Evolutionary conservation across 2,888 invertebrate species (phyloP), one percentile per base, ranked within the genome.

Genomic region (Chaitophorus viminalis): DNA sequence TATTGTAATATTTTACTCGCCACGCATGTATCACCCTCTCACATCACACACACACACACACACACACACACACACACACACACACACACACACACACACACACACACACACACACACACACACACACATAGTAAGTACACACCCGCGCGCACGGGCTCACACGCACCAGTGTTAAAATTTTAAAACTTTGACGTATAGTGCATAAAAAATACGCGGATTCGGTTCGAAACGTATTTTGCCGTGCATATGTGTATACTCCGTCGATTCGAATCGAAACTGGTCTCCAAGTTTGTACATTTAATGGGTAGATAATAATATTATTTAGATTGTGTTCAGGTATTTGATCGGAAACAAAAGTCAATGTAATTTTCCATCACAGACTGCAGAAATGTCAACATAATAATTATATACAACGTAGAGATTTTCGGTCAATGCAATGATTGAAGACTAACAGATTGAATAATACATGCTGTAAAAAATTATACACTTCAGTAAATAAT

Each of bases 1-100:
- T 72, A 86, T 86, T 78, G 86, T 86, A 54, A 78, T n/a, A n/a
- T 72, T 86, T 70, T 39, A 86, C 72, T 77, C 70, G 86, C 78
- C 78, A 86, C 78, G n/a, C 78, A 54, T 46, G n/a, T 77, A 46
- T 68, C 65, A 60, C 75, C 75, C 36, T 74, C 60, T n/a, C n/a
- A n/a, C n/a, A n/a, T n/a, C 76, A 75, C 21, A 75, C 29, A 8
- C 52, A 39, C 25, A 75, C 60, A 21, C 77, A 1, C 29, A 46
- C 76, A 76, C 76, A 29, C 46, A 46, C n/a, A 76, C 46, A 29
- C 5, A 25, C 8, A 78, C 17, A 33, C 72, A 18, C 33, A 6
- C 33, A 17, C 76, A 75, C 21, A 75, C 29, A 8, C 52, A 39
- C 76, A 75, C 21, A 75, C 29, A 8, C 52, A 39, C 25, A 75